Evolutionary conservation across 2,113 vertebrate species (phyloP).

Genomic region (Notiomystis cincta): DNA sequence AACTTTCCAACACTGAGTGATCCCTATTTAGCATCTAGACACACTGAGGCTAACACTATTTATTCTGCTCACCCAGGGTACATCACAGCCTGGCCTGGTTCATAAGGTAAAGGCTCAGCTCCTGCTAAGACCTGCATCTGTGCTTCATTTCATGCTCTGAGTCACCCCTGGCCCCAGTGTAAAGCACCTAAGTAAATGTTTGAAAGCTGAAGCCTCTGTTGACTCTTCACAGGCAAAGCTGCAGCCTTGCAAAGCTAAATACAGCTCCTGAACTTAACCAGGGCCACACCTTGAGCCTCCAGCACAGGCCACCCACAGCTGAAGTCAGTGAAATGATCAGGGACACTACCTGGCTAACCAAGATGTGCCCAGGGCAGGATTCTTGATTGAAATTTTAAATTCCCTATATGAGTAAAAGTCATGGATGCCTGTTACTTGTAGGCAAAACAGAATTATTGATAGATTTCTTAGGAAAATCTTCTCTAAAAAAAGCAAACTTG

Average conservation of each 20-base stretch:
- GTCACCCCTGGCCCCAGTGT: neutral
- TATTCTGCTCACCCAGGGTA: neutral
- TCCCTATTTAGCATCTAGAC: neutral
- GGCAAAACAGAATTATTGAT: neutral
- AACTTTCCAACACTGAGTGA: neutral
- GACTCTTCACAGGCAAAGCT: neutral
- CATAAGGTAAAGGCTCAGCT: neutral
- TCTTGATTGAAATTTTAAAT: neutral
- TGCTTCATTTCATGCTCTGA: neutral
- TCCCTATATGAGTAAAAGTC: neutral
- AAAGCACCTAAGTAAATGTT: conserved; percentile 5
- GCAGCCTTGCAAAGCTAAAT: neutral
- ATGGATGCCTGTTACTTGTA: neutral
- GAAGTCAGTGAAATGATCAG: neutral
- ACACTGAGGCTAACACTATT: neutral
- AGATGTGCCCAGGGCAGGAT: neutral
- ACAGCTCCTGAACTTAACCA: neutral
- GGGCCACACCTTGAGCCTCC: neutral
- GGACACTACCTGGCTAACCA: neutral
- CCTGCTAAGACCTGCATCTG: neutral
- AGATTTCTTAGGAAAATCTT: neutral
- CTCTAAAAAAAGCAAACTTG: neutral
- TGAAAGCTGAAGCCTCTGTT: neutral
- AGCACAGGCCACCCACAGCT: neutral
- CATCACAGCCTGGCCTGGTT: neutral